Evolutionary conservation across 2,113 vertebrate genomes (phyloP), one percentile per base, ranked within the genome.

Genomic region (Engystomops pustulosus): DNA sequence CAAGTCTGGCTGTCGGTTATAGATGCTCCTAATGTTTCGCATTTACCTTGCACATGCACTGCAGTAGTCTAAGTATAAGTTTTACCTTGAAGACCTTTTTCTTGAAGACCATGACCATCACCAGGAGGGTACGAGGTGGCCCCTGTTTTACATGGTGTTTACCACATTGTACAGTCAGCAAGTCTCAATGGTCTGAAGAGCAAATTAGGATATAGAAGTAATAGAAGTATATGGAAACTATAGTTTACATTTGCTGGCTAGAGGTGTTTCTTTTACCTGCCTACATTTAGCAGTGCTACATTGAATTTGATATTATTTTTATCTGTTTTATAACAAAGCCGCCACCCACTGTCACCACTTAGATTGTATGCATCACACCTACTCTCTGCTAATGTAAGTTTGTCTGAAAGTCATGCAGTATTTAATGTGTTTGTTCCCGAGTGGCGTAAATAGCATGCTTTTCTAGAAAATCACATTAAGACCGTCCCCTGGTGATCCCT

Each of bases 331-430:
- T 14, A 41, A 44, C 68, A n/a, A n/a, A 70, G 15, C 68, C 10
- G 10, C 36, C 68, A 41, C 68, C 36, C 68, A 23, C 34, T 23
- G 68, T n/a, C 2, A 12, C 36, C 34, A 23, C 36, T n/a, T 41
- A 70, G 10, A 14, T 70, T 23, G 41, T 23, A 11, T 23, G n/a
- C 36, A n/a, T 70, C 36, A 41, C 68, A 70, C 68, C 68, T 70
- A 44, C 68, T 70, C 68, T 70, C 36, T 67, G 15, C 62, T 67
- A 67, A 70, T 70, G 68, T 41, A 70, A 23, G 67, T 38, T 69
- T 69, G 67, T 4, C 32, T 65, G 58, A 65, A 34, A 65, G 30
- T 67, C 69, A 25, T 72, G 27, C 20, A 45, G 69, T 47, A 72
- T 44, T 72, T 72, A 25, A 72, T 72, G 38, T 44, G 20, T 72